A percentile compares a stretch with the other conserved stretches of the same genome.
Evolutionary conservation across 2,113 vertebrate species (phyloP).

Genomic region (Hemiscyllium ocellatum): DNA sequence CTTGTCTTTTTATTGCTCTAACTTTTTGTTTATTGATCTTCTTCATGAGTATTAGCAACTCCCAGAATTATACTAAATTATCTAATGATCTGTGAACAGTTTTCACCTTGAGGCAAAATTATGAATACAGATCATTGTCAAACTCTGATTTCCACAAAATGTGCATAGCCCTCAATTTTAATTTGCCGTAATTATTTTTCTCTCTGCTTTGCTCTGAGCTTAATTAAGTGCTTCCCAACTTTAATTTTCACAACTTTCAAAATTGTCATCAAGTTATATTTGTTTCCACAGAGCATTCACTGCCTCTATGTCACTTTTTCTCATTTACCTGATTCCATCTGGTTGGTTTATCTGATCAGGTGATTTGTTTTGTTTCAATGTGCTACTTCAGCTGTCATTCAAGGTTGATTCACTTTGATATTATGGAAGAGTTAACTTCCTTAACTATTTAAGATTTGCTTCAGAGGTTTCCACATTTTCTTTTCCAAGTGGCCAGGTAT

Average conservation of each 20-base stretch:
- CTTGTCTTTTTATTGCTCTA: too few species aligned
- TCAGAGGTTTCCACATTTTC: not conserved
- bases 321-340: not conserved
- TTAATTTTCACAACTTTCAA: not conserved
- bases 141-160: not conserved
- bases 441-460: not conserved
- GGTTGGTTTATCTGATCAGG: not conserved
- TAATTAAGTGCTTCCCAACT: not conserved
- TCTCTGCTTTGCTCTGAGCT: not conserved
- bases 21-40: too few species aligned
- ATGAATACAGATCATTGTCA: not conserved
- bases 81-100: not conserved
- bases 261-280: not conserved
- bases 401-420: not conserved
- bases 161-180: not conserved
- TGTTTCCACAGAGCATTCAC: not conserved
- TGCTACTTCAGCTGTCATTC: too few species aligned
- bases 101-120: not conserved
- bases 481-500: not conserved
- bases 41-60: too few species aligned
- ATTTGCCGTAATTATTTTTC: not conserved
- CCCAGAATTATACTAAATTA: not conserved
- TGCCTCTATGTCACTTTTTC: not conserved
- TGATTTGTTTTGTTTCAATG: not conserved
- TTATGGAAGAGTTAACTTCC: not conserved